Evolutionary conservation across 2,888 invertebrate species (phyloP).

Genomic region (Mantis religiosa): DNA sequence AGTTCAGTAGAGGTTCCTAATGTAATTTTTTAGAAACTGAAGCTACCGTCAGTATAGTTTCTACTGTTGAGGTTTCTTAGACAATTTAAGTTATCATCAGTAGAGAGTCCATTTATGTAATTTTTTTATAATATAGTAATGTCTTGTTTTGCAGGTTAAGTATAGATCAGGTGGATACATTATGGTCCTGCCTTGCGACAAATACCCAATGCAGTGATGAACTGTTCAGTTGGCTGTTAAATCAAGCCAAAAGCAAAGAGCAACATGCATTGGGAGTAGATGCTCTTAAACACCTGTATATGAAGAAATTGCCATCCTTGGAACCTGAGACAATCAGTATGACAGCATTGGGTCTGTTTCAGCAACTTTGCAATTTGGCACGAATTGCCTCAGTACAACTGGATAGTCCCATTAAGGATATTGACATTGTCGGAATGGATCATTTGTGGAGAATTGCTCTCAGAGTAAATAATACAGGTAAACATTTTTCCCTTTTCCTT

Average conservation of each 20-base stretch:
- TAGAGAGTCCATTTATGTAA: neutral
- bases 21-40: no score
- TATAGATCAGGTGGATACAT: constrained; percentile 82
- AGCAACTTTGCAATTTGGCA: constrained; percentile 84
- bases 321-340: constrained; percentile 87
- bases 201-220: constrained; percentile 86
- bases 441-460: constrained; percentile 93
- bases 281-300: constrained; percentile 80
- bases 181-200: constrained; percentile 88
- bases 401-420: constrained; percentile 47
- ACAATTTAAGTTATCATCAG: no score
- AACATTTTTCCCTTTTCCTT: no score
- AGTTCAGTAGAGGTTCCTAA: no score
- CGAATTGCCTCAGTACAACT: constrained; percentile 72
- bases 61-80: no score
- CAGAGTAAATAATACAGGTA: constrained; percentile 78
- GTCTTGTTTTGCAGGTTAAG: constrained; percentile 54
- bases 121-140: neutral
- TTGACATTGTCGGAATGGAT: constrained; percentile 81
- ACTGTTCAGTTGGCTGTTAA: constrained; percentile 87
- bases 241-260: constrained; percentile 82
- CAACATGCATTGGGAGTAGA: constrained; percentile 87
- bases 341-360: constrained; percentile 85
- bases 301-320: constrained; percentile 83
- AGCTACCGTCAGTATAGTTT: no score